These are phyloP conservation scores for Smithornis capensis DNA, from an alignment of 2,113 vertebrate genomes.

Conservation along the genomic window DNA sequence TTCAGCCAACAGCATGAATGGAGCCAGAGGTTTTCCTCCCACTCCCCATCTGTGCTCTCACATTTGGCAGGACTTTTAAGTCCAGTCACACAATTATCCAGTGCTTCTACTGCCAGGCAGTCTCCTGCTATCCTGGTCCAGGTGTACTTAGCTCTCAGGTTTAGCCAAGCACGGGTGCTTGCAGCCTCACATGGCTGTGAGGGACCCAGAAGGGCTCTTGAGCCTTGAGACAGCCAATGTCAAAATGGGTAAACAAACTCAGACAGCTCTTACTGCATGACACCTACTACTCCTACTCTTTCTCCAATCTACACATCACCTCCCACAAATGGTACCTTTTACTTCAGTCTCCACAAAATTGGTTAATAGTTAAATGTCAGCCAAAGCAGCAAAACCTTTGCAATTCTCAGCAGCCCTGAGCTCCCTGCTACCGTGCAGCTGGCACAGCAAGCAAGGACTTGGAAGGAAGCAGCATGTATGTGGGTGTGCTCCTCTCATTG, in stretches of 20 bases:
- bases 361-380: constrained; percentile 21
- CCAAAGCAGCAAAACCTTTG: background rate
- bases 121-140: background rate
- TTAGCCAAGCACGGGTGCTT: background rate
- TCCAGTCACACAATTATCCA: background rate
- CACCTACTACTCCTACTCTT: constrained; percentile 10
- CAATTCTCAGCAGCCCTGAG: background rate
- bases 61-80: background rate
- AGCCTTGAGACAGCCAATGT: background rate
- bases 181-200: rapidly evolving
- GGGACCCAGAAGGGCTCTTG: background rate
- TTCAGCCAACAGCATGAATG: background rate
- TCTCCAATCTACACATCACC: background rate
- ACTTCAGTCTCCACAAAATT: background rate
- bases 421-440: background rate
- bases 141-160: background rate
- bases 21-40: background rate
- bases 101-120: background rate
- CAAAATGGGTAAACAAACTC: background rate
- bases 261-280: background rate
- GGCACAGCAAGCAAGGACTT: background rate
- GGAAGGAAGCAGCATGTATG: rapidly evolving
- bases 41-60: background rate
- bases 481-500: background rate
- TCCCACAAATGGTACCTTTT: background rate